Base-by-base conservation (phyloP, 1,140 invertebrate species). In the Drosophila serrata region DNA sequence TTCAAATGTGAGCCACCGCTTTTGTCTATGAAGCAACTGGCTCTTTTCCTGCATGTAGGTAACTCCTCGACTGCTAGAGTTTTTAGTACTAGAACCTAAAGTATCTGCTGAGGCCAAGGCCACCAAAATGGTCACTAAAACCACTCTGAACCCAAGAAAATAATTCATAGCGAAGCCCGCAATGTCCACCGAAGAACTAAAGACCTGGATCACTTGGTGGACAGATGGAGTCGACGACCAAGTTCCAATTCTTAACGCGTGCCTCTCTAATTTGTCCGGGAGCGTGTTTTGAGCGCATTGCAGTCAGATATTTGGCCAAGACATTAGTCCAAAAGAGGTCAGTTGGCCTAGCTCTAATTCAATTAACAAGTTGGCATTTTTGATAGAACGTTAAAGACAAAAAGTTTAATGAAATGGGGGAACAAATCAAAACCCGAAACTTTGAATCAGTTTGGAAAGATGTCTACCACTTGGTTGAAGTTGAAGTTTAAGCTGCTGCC, bases 1-100 rank as follows among this genome's bases (percentile, higher is more conserved):
- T 6, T 88, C 84, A 7, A 84, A 88, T 27, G 79, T 82, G 15
- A 88, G 85, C 84, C 84, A 88, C 13, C 84, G 68, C 49, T 88
- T 88, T n/a, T 84, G 68, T 1, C 84, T 73, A 17, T 68, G 62
- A 19, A 88, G 43, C 22, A 88, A 8, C 6, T 77, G 67, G 0
- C 64, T 40, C 33, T 79, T 68, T 15, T 88, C 67, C 1, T 69
- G 80, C 22, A 88, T 67, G 27, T 74, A 81, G 27, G 80, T 88
- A 17, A 84, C 63, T 4, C 45, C 37, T 9, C 46, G 61, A 43
- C 40, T 49, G 40, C 55, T 56, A 9, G 48, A 63, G 24, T 24
- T 55, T 1, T 9, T 55, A n/a, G 6, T 24, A 1, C 61, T 56
- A 2, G 48, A 63, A 19, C 3, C 22, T 3, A 49, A 13, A 1